Evolutionary conservation across 2,888 invertebrate genomes (phyloP), one percentile per base, ranked within the genome.

Genomic region (Acrobasis consociella): DNA sequence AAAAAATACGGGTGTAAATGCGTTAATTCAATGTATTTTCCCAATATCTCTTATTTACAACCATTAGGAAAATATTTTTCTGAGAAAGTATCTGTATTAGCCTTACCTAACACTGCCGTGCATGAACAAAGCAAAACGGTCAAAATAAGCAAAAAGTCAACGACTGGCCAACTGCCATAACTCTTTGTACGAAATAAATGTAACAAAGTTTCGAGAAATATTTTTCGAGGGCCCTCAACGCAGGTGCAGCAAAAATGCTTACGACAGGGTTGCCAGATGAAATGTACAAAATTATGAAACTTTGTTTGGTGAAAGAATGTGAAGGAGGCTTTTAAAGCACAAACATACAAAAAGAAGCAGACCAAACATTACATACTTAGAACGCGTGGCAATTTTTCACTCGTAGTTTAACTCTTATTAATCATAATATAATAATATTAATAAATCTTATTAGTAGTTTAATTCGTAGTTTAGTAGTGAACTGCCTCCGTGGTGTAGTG

Each of bases 191-290:
- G 13, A 73, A 77, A 78, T 73, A 74, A 75, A 64, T 64, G 62
- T 58, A 56, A 73, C 69, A 69, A 72, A 77, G 76, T 76, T 74
- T 76, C 72, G 71, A 69, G 70, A 74, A 73, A 79, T 84, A 85
- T 85, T 85, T 81, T 83, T 80, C 78, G 74, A 49, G 58, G 51
- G 15, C 46, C 42, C 58, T 58, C 55, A 39, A 22, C 51, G 16
- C 62, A 58, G 62, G 51, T 58, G 62, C 49, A 55, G 38, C 16
- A 49, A 9, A 37, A 52, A 56, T 56, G 56, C 49, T 63, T 74
- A n/a, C 56, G 5, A 38, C 55, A 16, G 38, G 37, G 31, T 31
- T 31, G 31, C 31, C 31, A 31, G 31, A 31, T 31, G 31, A 31
- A 31, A 31, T 5, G 31, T 7, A 31, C 31, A 31, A 31, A 31